These are phyloP conservation scores for Cancer borealis DNA, from an alignment of 2,888 invertebrate species.

Conservation along the genomic window DNA sequence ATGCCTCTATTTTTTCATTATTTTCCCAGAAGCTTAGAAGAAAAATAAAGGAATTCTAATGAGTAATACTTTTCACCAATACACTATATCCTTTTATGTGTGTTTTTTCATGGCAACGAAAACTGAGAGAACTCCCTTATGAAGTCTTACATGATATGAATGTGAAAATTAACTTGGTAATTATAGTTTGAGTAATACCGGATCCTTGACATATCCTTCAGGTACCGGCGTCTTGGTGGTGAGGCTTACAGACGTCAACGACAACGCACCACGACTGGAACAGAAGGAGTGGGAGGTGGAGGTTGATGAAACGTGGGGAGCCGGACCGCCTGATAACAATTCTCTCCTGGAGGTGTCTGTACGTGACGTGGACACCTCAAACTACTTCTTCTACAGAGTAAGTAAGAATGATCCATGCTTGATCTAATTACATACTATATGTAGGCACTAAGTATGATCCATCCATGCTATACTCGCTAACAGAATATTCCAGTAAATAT, in stretches of 20 bases:
- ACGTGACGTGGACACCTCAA: not conserved
- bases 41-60: too few relatives aligned
- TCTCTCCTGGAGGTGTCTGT: slow-evolving; percentile 3
- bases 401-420: not conserved
- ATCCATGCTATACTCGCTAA: not conserved
- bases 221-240: not conserved
- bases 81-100: too few relatives aligned
- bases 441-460: not conserved
- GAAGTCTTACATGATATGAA: too few relatives aligned
- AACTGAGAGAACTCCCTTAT: too few relatives aligned
- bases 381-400: not conserved
- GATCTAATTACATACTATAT: not conserved
- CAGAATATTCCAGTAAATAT: not conserved
- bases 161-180: too few relatives aligned
- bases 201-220: not conserved
- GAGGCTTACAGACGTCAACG: not conserved
- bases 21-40: not conserved
- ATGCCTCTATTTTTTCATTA: not conserved
- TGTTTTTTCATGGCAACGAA: too few relatives aligned
- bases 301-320: not conserved
- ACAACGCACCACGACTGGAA: not conserved
- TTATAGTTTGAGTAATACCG: not conserved
- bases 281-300: not conserved
- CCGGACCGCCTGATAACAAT: not conserved
- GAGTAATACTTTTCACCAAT: too few relatives aligned